These are phyloP conservation scores for Caracal caracal DNA, from an alignment of 2,113 vertebrate species.

Conservation along the genomic window DNA sequence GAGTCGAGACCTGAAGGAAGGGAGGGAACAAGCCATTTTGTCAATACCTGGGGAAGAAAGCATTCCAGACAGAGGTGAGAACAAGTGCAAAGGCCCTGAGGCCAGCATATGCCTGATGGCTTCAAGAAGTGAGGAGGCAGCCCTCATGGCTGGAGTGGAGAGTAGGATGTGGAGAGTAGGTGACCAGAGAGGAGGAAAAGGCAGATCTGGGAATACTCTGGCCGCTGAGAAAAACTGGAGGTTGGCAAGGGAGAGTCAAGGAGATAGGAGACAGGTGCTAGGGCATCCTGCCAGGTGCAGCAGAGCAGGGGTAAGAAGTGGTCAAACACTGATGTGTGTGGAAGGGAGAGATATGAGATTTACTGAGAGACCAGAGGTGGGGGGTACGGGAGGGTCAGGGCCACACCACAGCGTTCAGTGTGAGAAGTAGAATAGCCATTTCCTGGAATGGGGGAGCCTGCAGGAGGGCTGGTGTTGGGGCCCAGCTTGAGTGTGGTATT, in stretches of 20 bases:
- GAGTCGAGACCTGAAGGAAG: neutral
- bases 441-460: fast-evolving
- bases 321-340: fast-evolving
- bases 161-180: neutral
- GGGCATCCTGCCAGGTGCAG: neutral
- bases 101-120: fast-evolving
- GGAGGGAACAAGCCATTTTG: neutral
- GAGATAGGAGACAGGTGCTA: neutral
- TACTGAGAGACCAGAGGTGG: too few species aligned
- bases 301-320: neutral
- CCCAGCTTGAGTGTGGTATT: neutral
- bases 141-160: too few species aligned
- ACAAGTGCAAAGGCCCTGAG: neutral
- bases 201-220: neutral
- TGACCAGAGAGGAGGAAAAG: neutral
- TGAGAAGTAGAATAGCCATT: neutral
- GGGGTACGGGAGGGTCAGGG: fast-evolving
- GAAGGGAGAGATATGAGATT: neutral
- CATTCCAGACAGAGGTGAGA: neutral
- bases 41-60: neutral
- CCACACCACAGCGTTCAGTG: neutral
- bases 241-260: neutral
- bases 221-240: neutral
- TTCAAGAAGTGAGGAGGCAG: neutral
- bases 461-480: neutral